Conservation (phyloP, 2,888 invertebrate genomes). For the Ectemnius cavifrons region DNA sequence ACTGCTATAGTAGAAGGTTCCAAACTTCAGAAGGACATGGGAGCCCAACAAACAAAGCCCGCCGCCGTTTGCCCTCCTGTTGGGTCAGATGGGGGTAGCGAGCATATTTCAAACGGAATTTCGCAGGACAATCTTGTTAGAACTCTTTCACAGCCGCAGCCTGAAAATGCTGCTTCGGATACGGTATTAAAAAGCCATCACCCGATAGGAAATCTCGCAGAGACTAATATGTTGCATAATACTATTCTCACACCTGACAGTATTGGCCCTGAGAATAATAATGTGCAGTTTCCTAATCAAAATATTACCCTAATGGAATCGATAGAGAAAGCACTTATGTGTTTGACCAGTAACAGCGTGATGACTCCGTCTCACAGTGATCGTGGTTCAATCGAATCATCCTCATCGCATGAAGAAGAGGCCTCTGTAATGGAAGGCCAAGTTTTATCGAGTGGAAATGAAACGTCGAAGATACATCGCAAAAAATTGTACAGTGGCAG, state of each 20-base stretch:
- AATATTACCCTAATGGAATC: not conserved
- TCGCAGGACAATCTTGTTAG: not conserved
- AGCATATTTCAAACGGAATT: not conserved
- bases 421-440: not conserved
- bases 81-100: not conserved
- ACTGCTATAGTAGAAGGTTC: conserved; percentile 62
- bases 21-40: conserved; percentile 18
- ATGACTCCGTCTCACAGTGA: not conserved
- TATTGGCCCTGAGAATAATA: not conserved
- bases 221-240: not conserved
- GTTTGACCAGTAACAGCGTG: not conserved
- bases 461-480: conserved; percentile 23
- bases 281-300: not conserved
- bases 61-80: not conserved
- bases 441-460: not conserved
- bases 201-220: not conserved
- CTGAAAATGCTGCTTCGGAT: not conserved
- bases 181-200: not conserved
- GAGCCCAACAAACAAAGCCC: not conserved
- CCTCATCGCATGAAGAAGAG: not conserved
- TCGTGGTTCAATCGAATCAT: not conserved
- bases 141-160: not conserved
- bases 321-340: not conserved
- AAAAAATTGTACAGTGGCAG: conserved; percentile 64
- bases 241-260: not conserved